These are phyloP conservation scores for Pheosia gnoma DNA, from an alignment of 2,888 invertebrate genomes.

Conservation along the genomic window DNA sequence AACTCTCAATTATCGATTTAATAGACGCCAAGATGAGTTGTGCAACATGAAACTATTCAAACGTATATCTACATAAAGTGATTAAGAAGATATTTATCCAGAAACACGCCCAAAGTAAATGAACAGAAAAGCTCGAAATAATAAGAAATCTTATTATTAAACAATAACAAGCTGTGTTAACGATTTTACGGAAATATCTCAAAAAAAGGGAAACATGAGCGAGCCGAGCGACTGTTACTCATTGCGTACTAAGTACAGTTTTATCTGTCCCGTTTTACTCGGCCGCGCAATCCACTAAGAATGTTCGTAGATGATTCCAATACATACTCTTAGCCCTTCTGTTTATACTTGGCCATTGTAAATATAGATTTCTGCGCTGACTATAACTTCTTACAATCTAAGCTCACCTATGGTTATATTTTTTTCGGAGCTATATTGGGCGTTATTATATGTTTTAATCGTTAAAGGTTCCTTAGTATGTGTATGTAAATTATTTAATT, in stretches of 20 bases:
- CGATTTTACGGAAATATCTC: conserved; percentile 9
- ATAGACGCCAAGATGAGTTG: too few species aligned
- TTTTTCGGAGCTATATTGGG: too few species aligned
- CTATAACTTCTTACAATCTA: background rate
- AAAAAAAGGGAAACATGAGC: conserved; percentile 23
- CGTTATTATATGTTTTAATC: too few species aligned
- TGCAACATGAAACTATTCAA: too few species aligned
- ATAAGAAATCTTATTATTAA: background rate
- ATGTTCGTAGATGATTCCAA: conserved; percentile 6
- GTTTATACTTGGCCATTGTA: background rate
- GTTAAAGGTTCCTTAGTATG: too few species aligned
- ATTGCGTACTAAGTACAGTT: conserved; percentile 32
- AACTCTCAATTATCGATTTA: too few species aligned
- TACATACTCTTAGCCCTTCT: conserved; percentile 4
- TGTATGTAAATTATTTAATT: too few species aligned
- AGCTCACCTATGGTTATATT: background rate
- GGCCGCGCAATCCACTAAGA: conserved; percentile 21
- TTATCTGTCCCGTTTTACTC: conserved; percentile 37
- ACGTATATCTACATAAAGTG: too few species aligned
- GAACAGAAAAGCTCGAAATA: background rate
- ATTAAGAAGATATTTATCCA: too few species aligned
- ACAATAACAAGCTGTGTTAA: background rate
- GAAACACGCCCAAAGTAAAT: background rate
- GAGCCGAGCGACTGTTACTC: conserved; percentile 35
- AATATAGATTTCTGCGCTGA: background rate